Conservation (phyloP, 2,113 vertebrate genomes). For the Melanocharis versteri region DNA sequence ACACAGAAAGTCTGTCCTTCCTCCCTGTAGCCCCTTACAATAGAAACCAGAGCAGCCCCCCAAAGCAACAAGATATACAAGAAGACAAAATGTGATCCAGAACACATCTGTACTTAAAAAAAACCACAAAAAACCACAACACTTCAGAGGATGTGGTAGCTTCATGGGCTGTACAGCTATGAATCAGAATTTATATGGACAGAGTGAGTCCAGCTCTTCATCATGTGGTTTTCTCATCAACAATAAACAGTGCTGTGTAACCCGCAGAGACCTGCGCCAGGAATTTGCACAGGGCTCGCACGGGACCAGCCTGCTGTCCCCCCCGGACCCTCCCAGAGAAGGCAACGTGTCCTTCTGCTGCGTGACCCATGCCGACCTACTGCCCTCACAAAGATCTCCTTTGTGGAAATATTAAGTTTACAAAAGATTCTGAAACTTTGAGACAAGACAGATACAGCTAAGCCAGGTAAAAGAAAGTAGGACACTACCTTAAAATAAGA, state of each 20-base stretch:
- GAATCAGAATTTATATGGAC: neutral
- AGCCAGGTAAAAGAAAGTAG: neutral
- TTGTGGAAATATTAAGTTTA: neutral
- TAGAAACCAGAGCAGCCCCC: neutral
- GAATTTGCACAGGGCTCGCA: neutral
- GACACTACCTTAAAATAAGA: neutral
- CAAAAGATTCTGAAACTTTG: neutral
- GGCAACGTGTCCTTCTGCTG: accelerated
- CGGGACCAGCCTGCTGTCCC: neutral
- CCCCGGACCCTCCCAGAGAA: no score
- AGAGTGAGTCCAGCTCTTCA: neutral
- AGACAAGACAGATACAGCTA: neutral
- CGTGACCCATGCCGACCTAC: accelerated
- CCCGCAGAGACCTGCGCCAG: neutral
- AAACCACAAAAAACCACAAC: no score
- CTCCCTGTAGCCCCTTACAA: neutral
- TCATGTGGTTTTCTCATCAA: neutral
- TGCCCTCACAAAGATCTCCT: neutral
- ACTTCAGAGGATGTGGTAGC: neutral
- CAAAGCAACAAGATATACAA: neutral
- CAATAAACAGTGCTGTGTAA: neutral
- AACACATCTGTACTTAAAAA: neutral
- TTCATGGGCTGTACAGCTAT: neutral
- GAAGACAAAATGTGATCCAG: neutral
- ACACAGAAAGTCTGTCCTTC: neutral